Conservation (phyloP, 2,113 vertebrate species). For the Siniperca knerii region DNA sequence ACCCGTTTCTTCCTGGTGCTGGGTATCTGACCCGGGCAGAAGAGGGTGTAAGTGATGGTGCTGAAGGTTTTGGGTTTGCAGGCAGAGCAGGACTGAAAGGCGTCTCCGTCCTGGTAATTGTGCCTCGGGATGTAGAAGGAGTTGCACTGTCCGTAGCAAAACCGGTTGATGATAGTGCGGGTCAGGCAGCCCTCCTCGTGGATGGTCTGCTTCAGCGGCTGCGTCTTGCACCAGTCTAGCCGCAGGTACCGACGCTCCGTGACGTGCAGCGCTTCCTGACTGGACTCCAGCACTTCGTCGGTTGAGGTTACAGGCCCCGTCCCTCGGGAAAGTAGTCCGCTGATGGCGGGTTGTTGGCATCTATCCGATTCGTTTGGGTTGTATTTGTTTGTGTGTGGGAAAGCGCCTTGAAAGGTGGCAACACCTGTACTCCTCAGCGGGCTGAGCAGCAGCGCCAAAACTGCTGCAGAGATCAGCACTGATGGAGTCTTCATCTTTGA, state of each 20-base stretch:
- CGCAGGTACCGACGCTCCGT: conserved; percentile 95
- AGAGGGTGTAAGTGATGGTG: conserved; percentile 93
- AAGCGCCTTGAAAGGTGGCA: conserved; percentile 86
- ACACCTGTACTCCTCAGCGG: conserved; percentile 81
- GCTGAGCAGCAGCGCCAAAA: conserved; percentile 84
- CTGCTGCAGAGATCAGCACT: conserved; percentile 73
- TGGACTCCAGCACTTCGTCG: conserved; percentile 96
- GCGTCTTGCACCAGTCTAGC: conserved; percentile 97
- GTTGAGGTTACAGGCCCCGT: conserved; percentile 82
- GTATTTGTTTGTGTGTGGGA: conserved; percentile 91
- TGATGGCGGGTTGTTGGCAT: conserved; percentile 83
- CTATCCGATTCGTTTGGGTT: conserved; percentile 90
- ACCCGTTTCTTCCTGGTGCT: conserved; percentile 92
- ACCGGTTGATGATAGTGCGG: conserved; percentile 94
- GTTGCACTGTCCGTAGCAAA: conserved; percentile 98
- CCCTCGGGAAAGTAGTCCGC: conserved; percentile 84
- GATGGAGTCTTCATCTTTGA: conserved; percentile 85
- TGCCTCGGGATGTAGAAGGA: conserved; percentile 97
- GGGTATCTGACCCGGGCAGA: conserved; percentile 92
- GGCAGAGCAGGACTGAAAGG: conserved; percentile 95
- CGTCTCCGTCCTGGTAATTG: conserved; percentile 90
- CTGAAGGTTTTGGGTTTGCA: conserved; percentile 96
- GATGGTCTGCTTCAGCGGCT: conserved; percentile 96
- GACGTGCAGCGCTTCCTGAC: conserved; percentile 95
- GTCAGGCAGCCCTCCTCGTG: conserved; percentile 94